Evolutionary conservation across 2,113 vertebrate genomes (phyloP).

Genomic region (Pandion haliaetus): DNA sequence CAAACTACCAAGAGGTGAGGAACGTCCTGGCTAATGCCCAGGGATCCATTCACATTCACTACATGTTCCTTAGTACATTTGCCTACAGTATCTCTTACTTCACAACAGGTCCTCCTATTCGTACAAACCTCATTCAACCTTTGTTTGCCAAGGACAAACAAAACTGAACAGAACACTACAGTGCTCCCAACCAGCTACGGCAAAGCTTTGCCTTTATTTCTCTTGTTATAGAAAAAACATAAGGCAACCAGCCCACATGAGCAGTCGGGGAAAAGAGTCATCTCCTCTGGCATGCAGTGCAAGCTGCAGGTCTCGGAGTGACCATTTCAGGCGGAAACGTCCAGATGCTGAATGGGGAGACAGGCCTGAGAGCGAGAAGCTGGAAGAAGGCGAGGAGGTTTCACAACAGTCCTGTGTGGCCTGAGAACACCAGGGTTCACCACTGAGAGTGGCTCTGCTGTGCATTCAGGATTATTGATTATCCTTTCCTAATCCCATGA

Average conservation of each 20-base stretch:
- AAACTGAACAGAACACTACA: background rate
- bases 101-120: background rate
- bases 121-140: background rate
- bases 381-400: fast-evolving
- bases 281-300: background rate
- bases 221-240: background rate
- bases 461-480: constrained; percentile 28
- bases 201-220: background rate
- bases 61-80: background rate
- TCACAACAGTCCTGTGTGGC: background rate
- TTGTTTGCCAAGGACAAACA: background rate
- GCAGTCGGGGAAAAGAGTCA: background rate
- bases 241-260: background rate
- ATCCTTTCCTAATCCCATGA: constrained; percentile 5
- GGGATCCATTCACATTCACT: background rate
- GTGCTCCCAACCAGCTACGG: background rate
- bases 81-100: background rate
- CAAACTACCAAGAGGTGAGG: background rate
- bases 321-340: background rate
- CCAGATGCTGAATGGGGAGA: background rate
- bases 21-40: background rate
- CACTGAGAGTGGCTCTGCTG: background rate
- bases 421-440: background rate
- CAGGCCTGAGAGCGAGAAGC: background rate
- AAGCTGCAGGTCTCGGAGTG: background rate